Conservation (phyloP, 1,140 invertebrate species). For the Drosophila sturtevanti region DNA sequence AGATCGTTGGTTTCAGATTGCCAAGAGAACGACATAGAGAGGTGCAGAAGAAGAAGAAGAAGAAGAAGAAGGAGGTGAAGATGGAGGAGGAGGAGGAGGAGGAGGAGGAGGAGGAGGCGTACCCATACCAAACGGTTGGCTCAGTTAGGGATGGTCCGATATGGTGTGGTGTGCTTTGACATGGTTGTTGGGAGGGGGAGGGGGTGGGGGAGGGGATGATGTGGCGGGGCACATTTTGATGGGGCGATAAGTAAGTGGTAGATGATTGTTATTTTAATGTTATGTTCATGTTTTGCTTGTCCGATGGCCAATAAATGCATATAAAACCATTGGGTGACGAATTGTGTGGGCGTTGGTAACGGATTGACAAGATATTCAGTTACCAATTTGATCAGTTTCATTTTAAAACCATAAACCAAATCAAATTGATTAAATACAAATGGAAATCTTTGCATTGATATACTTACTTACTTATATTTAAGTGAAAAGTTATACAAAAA, state of each 20-base stretch:
- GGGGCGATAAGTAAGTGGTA: slow-evolving; percentile 74
- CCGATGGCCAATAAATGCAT: slow-evolving; percentile 25
- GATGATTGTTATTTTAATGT: slow-evolving; percentile 79
- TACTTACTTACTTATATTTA: too few relatives aligned
- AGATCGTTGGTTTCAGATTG: slow-evolving; percentile 70
- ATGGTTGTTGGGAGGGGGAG: too few relatives aligned
- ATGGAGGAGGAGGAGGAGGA: slow-evolving; percentile 18
- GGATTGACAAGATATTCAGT: slow-evolving; percentile 63
- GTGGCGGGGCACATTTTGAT: slow-evolving; percentile 21
- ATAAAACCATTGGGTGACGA: slow-evolving; percentile 59
- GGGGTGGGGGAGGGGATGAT: too few relatives aligned
- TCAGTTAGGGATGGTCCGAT: neutral
- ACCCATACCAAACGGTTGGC: neutral
- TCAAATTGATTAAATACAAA: neutral
- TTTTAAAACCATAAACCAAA: neutral
- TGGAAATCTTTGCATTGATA: neutral
- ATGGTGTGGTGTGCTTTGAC: too few relatives aligned
- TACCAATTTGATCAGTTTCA: neutral
- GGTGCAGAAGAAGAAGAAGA: slow-evolving; percentile 15
- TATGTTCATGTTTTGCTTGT: slow-evolving; percentile 57
- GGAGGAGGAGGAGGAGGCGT: slow-evolving; percentile 13
- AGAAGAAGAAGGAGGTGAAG: neutral
- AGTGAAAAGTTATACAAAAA: neutral
- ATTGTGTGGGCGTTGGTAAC: slow-evolving; percentile 74
- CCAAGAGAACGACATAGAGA: slow-evolving; percentile 4